These are phyloP conservation scores for Zaprionus ornatus DNA, from an alignment of 1,140 invertebrate species.

Conservation along the genomic window DNA sequence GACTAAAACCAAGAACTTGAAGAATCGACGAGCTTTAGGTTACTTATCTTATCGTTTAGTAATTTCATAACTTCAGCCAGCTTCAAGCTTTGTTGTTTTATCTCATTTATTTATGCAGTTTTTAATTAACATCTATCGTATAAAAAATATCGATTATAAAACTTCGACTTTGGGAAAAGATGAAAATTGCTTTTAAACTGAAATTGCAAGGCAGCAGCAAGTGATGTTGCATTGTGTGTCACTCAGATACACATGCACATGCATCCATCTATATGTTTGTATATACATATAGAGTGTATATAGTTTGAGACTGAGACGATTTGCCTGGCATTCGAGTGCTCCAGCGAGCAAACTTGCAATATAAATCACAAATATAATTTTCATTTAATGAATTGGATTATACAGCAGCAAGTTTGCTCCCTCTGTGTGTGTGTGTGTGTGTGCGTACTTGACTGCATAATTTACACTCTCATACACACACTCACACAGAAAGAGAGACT, in stretches of 20 bases:
- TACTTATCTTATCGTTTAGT: background rate
- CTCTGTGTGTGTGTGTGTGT: conserved; percentile 9
- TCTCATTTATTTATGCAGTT: background rate
- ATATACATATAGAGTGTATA: background rate
- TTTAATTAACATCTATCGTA: background rate
- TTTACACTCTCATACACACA: conserved; percentile 24
- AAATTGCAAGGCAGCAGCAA: background rate
- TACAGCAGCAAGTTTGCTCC: conserved; percentile 32
- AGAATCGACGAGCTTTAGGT: no score
- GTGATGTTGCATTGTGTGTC: conserved; percentile 6
- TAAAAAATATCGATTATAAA: background rate
- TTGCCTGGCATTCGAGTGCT: conserved; percentile 30
- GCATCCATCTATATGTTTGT: background rate
- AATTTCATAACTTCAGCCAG: background rate
- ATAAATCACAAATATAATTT: conserved; percentile 81
- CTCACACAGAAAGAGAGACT: conserved; percentile 2
- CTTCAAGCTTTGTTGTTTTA: background rate
- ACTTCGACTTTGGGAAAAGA: background rate
- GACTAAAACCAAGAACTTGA: no score
- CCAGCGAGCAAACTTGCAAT: conserved; percentile 63
- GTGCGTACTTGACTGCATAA: conserved; percentile 20
- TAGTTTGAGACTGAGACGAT: background rate
- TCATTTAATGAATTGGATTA: conserved; percentile 78
- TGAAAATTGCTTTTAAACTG: background rate
- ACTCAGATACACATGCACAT: background rate